These are phyloP conservation scores for Perizoma flavofasciatum DNA, from an alignment of 2,888 invertebrate genomes.

Conservation along the genomic window DNA sequence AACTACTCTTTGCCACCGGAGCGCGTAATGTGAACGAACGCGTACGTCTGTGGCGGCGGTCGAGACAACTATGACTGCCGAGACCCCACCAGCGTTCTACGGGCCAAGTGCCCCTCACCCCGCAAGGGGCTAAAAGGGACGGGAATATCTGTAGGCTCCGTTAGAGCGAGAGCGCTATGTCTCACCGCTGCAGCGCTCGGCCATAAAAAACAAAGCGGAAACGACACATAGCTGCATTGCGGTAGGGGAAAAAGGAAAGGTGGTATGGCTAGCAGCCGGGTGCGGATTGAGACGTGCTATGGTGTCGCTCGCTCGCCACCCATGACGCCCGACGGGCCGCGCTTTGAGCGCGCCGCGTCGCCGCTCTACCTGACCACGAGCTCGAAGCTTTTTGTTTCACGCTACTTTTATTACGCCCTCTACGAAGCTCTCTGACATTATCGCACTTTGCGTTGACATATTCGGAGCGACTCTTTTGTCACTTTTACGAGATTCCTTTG, in stretches of 20 bases:
- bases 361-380: conserved; percentile 51
- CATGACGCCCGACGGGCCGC: conserved; percentile 67
- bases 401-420: conserved; percentile 79
- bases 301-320: conserved; percentile 83
- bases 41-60: conserved; percentile 67
- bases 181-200: conserved; percentile 79
- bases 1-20: conserved; percentile 66
- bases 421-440: conserved; percentile 65
- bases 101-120: conserved; percentile 57
- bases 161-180: conserved; percentile 71
- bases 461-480: conserved; percentile 72
- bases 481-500: conserved; percentile 73
- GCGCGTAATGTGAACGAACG: conserved; percentile 56
- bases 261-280: conserved; percentile 78
- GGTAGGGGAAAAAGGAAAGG: conserved; percentile 83
- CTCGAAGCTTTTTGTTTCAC: conserved; percentile 74
- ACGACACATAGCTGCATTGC: conserved; percentile 82
- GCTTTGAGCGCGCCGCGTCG: conserved; percentile 71
- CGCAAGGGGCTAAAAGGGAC: conserved; percentile 62
- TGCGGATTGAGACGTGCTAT: conserved; percentile 84
- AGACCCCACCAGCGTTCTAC: conserved; percentile 70
- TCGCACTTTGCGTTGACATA: conserved; percentile 75
- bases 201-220: conserved; percentile 83
- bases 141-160: conserved; percentile 61
- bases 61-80: conserved; percentile 76